phyloP scores from a whole-genome alignment of 1,140 invertebrate species.

The Drosophila arawakana region DNA sequence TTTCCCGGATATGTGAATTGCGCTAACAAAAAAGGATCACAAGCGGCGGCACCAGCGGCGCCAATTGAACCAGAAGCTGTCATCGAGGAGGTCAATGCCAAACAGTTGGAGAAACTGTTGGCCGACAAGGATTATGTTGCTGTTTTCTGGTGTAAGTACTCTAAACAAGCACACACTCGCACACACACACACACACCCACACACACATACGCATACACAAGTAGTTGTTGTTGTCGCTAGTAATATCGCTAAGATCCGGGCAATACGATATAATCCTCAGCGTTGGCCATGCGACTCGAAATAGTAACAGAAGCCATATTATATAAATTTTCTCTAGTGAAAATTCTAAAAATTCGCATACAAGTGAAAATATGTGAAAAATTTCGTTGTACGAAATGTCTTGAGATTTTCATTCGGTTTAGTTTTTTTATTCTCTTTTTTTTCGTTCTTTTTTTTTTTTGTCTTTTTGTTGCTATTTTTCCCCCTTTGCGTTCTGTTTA shows the following conservation, averaged over 20 bases:
- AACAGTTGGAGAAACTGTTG: slow-evolving; percentile 94
- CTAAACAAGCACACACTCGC: neutral
- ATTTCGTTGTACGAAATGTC: slow-evolving; percentile 81
- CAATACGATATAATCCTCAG: slow-evolving; percentile 54
- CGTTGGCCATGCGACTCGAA: slow-evolving; percentile 67
- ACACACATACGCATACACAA: neutral
- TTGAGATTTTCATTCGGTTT: slow-evolving; percentile 74
- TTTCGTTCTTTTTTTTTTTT: slow-evolving; percentile 34
- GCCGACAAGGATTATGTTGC: slow-evolving; percentile 96
- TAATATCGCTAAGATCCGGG: slow-evolving; percentile 51
- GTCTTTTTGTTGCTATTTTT: slow-evolving; percentile 41
- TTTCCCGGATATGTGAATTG: slow-evolving; percentile 83
- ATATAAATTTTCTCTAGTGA: slow-evolving; percentile 81
- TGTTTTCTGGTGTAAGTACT: slow-evolving; percentile 96
- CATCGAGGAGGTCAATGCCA: slow-evolving; percentile 96
- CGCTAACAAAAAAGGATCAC: slow-evolving; percentile 77
- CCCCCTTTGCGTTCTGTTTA: slow-evolving; percentile 70
- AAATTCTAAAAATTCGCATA: slow-evolving; percentile 83
- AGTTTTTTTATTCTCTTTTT: slow-evolving; percentile 56
- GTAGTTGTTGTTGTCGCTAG: slow-evolving; percentile 37
- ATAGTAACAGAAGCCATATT: slow-evolving; percentile 81
- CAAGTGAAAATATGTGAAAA: slow-evolving; percentile 83
- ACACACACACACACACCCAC: neutral
- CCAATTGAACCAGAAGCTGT: slow-evolving; percentile 87
- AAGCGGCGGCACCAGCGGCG: slow-evolving; percentile 55